Evolutionary conservation across 2,888 invertebrate genomes (phyloP), one percentile per base, ranked within the genome.

Genomic region (Scaptomyza flava): DNA sequence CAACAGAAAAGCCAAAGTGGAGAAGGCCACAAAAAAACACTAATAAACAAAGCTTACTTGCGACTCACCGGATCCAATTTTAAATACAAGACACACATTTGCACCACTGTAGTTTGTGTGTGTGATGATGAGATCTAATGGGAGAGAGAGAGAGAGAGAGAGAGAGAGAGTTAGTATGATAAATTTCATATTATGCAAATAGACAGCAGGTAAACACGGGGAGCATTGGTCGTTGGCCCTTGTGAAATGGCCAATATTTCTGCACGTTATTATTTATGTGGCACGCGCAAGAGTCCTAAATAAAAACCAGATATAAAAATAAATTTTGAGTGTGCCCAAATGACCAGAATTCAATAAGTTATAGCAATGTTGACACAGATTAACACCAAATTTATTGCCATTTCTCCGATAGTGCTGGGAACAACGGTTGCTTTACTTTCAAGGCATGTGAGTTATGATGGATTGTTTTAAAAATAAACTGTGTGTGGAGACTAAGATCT

Each of bases 151-250:
- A 73, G 81, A 81, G 79, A 73, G 33, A 17, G 41, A 41, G 68
- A 78, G 81, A 81, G 79, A 79, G 78, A n/a, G n/a, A n/a, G 72
- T 78, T 57, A 54, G 71, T 62, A 75, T 71, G 38, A 50, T 17
- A 17, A 17, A 17, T 17, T 17, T 17, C 17, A 50, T 59, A 36
- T 34, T 71, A 76, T 78, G 80, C 75, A 82, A 81, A 81, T 81
- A 47, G 41, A 41, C 14, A 43, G 53, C 17, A 54, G 14, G n/a
- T 2, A 34, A 34, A 23, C 46, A 53, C 42, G 27, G 42, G 36
- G 70, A 82, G 78, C 82, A 81, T 80, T 52, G 23, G 58, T 46
- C 46, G 50, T 31, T 27, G 62, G 12, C 41, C 38, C 36, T 66
- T 71, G 43, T 45, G 50, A 57, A 61, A 61, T 53, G 34, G 20